These are phyloP conservation scores for Aplidium turbinatum DNA, from an alignment of 23 tunicate species.

Conservation along the genomic window DNA sequence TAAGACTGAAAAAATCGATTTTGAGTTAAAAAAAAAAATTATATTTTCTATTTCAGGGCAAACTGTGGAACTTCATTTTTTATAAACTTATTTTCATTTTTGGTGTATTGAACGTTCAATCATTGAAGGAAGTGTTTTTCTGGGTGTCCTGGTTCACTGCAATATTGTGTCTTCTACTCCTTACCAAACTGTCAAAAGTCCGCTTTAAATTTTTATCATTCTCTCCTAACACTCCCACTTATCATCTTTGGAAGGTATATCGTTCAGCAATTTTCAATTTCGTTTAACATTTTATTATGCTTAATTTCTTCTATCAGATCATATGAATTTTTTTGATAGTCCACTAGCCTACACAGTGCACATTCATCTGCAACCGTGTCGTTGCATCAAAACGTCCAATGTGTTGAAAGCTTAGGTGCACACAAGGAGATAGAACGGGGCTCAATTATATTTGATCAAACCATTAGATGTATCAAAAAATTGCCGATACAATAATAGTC, in stretches of 20 bases:
- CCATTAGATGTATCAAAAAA: too few species aligned
- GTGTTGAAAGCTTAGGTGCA: too few species aligned
- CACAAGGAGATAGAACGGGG: too few species aligned
- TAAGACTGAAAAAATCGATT: not conserved
- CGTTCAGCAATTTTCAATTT: not conserved
- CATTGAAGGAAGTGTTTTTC: conserved; percentile 67
- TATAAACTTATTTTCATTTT: conserved; percentile 92
- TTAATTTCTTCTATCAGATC: too few species aligned
- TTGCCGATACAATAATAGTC: too few species aligned
- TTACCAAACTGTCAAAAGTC: conserved; percentile 85
- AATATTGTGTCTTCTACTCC: conserved; percentile 64
- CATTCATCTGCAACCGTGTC: too few species aligned
- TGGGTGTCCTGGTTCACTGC: conserved; percentile 97
- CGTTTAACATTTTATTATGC: not conserved
- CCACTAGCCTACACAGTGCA: too few species aligned
- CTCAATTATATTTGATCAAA: too few species aligned
- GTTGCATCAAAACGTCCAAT: too few species aligned
- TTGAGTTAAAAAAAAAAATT: not conserved
- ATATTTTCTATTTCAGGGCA: conserved; percentile 59
- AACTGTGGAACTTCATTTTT: conserved; percentile 92
- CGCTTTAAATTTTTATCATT: conserved; percentile 88
- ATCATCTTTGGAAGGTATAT: conserved; percentile 85
- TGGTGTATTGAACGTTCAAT: conserved; percentile 95
- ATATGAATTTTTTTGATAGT: too few species aligned
- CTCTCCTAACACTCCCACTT: conserved; percentile 87